A percentile compares a stretch with the other conserved stretches of the same genome.
phyloP scores from a whole-genome alignment of 2,113 vertebrate genomes.

The Paraplagusia blochii region DNA sequence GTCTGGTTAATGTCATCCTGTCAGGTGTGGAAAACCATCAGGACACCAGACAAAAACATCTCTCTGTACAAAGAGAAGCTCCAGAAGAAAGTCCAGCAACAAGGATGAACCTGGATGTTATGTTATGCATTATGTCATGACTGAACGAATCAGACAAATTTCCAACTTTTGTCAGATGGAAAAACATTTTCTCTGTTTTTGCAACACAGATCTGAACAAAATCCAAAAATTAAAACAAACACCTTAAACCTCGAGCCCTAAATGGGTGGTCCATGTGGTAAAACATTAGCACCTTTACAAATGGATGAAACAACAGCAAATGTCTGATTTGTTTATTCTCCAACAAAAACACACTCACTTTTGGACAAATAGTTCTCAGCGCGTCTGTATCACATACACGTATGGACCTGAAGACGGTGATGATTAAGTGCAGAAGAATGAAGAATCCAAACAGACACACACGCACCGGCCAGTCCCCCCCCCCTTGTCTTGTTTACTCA shows the following conservation, averaged over 20 bases:
- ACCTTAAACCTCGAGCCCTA: neutral
- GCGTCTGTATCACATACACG: neutral
- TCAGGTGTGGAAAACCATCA: too few species aligned
- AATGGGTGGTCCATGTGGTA: slow-evolving; percentile 16
- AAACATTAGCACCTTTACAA: slow-evolving; percentile 12
- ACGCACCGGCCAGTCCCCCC: slow-evolving; percentile 34
- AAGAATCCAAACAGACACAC: slow-evolving; percentile 42
- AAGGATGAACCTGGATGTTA: too few species aligned
- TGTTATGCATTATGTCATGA: too few species aligned
- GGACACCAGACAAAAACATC: too few species aligned
- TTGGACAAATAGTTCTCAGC: neutral
- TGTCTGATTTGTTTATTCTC: slow-evolving; percentile 13
- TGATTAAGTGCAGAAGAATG: slow-evolving; percentile 9
- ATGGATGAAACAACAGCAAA: slow-evolving; percentile 1
- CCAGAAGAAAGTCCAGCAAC: too few species aligned
- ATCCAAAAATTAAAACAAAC: neutral
- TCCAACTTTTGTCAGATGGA: too few species aligned
- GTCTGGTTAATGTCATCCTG: too few species aligned
- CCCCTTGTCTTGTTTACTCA: slow-evolving; percentile 44
- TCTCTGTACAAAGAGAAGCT: too few species aligned
- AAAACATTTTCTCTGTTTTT: too few species aligned
- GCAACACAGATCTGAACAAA: neutral
- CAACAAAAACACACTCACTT: slow-evolving; percentile 13
- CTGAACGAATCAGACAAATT: too few species aligned
- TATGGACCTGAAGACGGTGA: neutral